phyloP scores from a whole-genome alignment of 2,888 invertebrate genomes.

The Lydus trimaculatus region DNA sequence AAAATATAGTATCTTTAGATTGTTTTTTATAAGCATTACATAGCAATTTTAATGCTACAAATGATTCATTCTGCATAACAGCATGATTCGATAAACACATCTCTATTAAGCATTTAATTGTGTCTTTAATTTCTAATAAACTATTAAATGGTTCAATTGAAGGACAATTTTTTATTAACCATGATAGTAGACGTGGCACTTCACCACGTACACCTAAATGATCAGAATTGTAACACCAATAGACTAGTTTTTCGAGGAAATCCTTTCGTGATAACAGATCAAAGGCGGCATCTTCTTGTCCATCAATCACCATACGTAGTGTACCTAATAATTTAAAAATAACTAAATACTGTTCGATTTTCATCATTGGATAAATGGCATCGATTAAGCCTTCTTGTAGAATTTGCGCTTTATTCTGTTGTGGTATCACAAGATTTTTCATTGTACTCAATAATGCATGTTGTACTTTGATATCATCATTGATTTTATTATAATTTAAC shows the following conservation, averaged over 20 bases:
- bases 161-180: slow-evolving; percentile 76
- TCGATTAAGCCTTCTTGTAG: slow-evolving; percentile 76
- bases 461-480: slow-evolving; percentile 69
- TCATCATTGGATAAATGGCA: slow-evolving; percentile 75
- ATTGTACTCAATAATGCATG: slow-evolving; percentile 81
- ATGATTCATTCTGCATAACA: slow-evolving; percentile 88
- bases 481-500: slow-evolving; percentile 65
- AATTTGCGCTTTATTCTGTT: slow-evolving; percentile 76
- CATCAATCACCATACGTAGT: slow-evolving; percentile 85
- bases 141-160: slow-evolving; percentile 54
- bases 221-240: slow-evolving; percentile 80
- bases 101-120: slow-evolving; percentile 76
- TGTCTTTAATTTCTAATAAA: slow-evolving; percentile 69
- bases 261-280: slow-evolving; percentile 69
- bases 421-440: slow-evolving; percentile 77
- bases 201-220: slow-evolving; percentile 86
- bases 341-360: slow-evolving; percentile 75
- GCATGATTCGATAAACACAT: slow-evolving; percentile 86
- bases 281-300: slow-evolving; percentile 77
- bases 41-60: slow-evolving; percentile 75
- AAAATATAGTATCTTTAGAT: slow-evolving; percentile 6
- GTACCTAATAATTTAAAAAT: slow-evolving; percentile 88
- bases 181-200: slow-evolving; percentile 79
- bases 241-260: slow-evolving; percentile 72
- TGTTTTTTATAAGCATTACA: slow-evolving; percentile 50